Evolutionary conservation across 2,888 invertebrate genomes (phyloP).

Genomic region (Torymus aiolomorphi): DNA sequence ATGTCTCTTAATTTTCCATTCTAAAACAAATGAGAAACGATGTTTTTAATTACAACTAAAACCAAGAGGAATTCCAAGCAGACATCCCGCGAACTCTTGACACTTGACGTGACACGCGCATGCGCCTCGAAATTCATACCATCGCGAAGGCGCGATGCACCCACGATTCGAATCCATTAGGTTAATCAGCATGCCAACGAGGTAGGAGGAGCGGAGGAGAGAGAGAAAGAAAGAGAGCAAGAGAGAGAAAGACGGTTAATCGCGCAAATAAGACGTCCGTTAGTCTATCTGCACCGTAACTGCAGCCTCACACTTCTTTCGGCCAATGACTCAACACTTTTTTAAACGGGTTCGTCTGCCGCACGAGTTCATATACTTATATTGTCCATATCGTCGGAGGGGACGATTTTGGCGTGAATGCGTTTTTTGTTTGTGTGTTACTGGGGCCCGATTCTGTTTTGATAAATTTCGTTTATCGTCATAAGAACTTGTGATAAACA

Average conservation of each 20-base stretch:
- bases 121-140: constrained; percentile 25
- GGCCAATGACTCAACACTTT: constrained; percentile 37
- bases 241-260: constrained; percentile 11
- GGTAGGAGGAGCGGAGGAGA: constrained; percentile 27
- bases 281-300: constrained; percentile 12
- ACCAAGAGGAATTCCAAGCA: no score
- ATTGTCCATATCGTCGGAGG: no score
- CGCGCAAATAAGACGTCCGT: constrained; percentile 48
- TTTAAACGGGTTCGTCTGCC: constrained; percentile 6
- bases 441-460: no score
- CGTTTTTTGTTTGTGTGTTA: no score
- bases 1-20: no score
- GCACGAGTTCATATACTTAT: neutral
- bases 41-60: no score
- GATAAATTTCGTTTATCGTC: no score
- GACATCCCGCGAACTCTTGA: neutral
- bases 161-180: constrained; percentile 49
- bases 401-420: no score
- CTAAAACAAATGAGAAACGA: no score
- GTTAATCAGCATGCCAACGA: constrained; percentile 52
- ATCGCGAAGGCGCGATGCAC: constrained; percentile 41
- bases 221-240: constrained; percentile 4
- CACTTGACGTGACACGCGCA: neutral
- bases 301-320: constrained; percentile 28
- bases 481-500: no score